Conservation (phyloP, 2,113 vertebrate species). For the Microcebus tavaratra region DNA sequence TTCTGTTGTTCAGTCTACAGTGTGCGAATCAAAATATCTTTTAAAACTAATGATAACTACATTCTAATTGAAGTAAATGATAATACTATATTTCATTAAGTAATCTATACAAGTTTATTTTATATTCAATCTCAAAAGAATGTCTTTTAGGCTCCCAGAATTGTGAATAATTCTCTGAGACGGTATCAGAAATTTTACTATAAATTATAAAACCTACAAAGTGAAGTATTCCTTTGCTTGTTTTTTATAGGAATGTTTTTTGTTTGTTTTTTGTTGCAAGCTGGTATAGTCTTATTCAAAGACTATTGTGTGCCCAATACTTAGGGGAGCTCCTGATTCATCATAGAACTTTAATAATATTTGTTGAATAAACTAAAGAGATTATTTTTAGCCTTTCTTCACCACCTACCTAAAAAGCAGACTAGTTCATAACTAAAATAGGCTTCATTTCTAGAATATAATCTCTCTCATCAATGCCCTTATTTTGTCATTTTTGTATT, state of each 20-base stretch:
- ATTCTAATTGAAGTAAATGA: background rate
- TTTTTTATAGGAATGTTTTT: background rate
- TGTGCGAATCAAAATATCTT: background rate
- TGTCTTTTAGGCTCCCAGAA: background rate
- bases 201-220: background rate
- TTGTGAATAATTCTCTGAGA: background rate
- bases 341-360: background rate
- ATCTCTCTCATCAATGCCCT: background rate
- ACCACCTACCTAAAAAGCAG: background rate
- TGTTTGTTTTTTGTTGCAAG: background rate
- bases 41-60: background rate
- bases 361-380: background rate
- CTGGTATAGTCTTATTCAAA: background rate
- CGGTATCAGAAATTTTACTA: background rate
- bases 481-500: background rate
- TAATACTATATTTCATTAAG: background rate
- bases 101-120: background rate
- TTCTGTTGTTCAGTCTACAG: background rate
- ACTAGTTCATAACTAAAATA: background rate
- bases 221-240: background rate
- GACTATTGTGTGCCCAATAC: background rate
- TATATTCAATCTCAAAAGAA: background rate
- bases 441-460: background rate
- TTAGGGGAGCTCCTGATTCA: background rate
- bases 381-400: background rate